Conservation (phyloP, 1,140 invertebrate species). For the Prorops nasuta region DNA sequence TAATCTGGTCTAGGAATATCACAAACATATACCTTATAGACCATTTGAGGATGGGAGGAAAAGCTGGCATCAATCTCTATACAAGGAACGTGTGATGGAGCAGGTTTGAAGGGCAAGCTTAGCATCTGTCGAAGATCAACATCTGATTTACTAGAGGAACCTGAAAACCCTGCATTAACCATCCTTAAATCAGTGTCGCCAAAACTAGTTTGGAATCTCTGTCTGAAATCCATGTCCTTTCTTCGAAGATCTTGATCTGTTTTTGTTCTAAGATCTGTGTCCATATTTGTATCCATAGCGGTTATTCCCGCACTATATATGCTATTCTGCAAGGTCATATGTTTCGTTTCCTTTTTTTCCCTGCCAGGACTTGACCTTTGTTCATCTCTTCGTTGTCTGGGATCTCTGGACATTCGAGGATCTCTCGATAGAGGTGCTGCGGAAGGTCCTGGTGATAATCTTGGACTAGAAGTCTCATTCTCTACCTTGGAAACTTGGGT, state of each 20-base stretch:
- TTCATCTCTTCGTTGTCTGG: conserved; percentile 29
- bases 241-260: conserved; percentile 50
- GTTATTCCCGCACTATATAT: conserved; percentile 54
- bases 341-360: conserved; percentile 42
- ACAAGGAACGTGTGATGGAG: conserved; percentile 75
- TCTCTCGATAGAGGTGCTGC: conserved; percentile 34
- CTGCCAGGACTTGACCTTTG: conserved; percentile 24
- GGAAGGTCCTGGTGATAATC: conserved; percentile 26
- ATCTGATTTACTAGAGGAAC: conserved; percentile 57
- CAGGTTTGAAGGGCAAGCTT: conserved; percentile 72
- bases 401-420: conserved; percentile 44
- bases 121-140: conserved; percentile 70
- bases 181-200: conserved; percentile 52
- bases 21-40: conserved; percentile 67
- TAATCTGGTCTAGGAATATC: conserved; percentile 74
- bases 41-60: conserved; percentile 70
- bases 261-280: conserved; percentile 45
- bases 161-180: conserved; percentile 35
- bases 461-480: conserved; percentile 34
- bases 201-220: conserved; percentile 45
- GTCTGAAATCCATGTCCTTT: conserved; percentile 62
- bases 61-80: conserved; percentile 82
- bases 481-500: conserved; percentile 18
- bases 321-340: conserved; percentile 42
- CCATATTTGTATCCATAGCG: conserved; percentile 39